Conservation (phyloP, 2,888 invertebrate species). For the Drosophila paramelanica region DNA sequence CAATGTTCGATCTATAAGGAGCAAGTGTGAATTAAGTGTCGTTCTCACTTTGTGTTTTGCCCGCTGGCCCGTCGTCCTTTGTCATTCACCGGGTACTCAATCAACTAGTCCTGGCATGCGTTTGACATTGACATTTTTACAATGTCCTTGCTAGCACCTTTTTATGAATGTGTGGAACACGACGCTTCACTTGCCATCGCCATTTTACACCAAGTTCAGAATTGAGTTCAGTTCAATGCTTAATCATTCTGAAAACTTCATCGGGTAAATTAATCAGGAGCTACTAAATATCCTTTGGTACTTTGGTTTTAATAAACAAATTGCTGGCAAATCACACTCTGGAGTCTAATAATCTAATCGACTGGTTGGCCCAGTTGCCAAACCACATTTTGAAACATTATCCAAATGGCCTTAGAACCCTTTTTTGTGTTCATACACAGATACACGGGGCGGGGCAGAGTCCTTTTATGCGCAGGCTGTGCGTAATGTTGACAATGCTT, state of each 20-base stretch:
- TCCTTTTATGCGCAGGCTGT: slow-evolving; percentile 3
- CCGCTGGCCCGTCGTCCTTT: slow-evolving; percentile 1
- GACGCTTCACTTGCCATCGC: slow-evolving; percentile 18
- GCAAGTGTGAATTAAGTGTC: slow-evolving; percentile 2
- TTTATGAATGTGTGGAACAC: neutral
- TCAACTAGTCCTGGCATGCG: slow-evolving; percentile 20
- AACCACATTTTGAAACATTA: slow-evolving; percentile 32
- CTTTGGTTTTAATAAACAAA: slow-evolving; percentile 39
- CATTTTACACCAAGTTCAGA: slow-evolving; percentile 22
- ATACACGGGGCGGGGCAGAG: neutral
- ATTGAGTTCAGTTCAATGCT: neutral
- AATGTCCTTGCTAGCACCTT: slow-evolving; percentile 2
- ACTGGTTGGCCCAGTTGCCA: slow-evolving; percentile 21
- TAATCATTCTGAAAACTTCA: slow-evolving; percentile 8
- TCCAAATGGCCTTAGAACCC: slow-evolving; percentile 33
- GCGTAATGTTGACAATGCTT: slow-evolving; percentile 32
- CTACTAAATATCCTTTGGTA: slow-evolving; percentile 10
- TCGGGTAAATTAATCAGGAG: slow-evolving; percentile 19
- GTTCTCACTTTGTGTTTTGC: neutral
- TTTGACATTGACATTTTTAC: slow-evolving; percentile 7
- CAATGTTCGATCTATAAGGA: slow-evolving; percentile 47
- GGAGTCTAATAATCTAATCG: slow-evolving; percentile 34
- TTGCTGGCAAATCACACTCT: slow-evolving; percentile 39
- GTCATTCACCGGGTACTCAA: slow-evolving; percentile 25
- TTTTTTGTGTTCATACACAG: slow-evolving; percentile 2